Evolutionary conservation across 2,888 invertebrate genomes (phyloP).

Genomic region (Dorcus parallelipipedus): DNA sequence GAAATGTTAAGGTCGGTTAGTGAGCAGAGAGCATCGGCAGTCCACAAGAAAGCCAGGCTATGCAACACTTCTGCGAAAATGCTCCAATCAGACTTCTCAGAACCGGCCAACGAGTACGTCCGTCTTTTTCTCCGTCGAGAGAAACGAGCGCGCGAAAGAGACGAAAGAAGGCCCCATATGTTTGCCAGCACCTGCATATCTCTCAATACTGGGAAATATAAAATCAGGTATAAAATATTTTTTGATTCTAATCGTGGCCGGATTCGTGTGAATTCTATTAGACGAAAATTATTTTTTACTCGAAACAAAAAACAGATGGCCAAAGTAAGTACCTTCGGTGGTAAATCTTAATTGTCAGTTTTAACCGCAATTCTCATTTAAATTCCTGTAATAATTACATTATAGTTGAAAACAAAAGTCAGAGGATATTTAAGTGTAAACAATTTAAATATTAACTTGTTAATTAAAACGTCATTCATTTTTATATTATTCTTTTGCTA

Average conservation of each 20-base stretch:
- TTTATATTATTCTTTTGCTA: too few species aligned
- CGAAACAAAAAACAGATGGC: too few species aligned
- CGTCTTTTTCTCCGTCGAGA: slow-evolving; percentile 5
- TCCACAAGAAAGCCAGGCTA: background rate
- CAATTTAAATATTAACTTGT: too few species aligned
- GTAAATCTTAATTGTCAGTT: too few species aligned
- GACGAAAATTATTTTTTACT: too few species aligned
- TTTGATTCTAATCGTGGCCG: background rate
- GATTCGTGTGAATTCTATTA: background rate
- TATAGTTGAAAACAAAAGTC: too few species aligned
- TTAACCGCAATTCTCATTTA: too few species aligned
- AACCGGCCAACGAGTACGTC: slow-evolving; percentile 26
- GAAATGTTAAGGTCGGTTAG: slow-evolving; percentile 15
- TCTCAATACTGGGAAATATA: slow-evolving; percentile 11
- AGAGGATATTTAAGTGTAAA: too few species aligned
- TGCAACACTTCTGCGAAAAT: slow-evolving; percentile 37
- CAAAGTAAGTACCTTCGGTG: too few species aligned
- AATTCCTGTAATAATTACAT: too few species aligned
- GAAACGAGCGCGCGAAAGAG: slow-evolving; percentile 1
- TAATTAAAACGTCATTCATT: too few species aligned
- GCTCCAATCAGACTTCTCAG: slow-evolving; percentile 43
- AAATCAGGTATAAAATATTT: slow-evolving; percentile 13
- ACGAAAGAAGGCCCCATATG: slow-evolving; percentile 8
- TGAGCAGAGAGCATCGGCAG: slow-evolving; percentile 7
- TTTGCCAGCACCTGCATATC: slow-evolving; percentile 13